phyloP scores from a whole-genome alignment of 2,113 vertebrate genomes.

The Ginglymostoma cirratum region DNA sequence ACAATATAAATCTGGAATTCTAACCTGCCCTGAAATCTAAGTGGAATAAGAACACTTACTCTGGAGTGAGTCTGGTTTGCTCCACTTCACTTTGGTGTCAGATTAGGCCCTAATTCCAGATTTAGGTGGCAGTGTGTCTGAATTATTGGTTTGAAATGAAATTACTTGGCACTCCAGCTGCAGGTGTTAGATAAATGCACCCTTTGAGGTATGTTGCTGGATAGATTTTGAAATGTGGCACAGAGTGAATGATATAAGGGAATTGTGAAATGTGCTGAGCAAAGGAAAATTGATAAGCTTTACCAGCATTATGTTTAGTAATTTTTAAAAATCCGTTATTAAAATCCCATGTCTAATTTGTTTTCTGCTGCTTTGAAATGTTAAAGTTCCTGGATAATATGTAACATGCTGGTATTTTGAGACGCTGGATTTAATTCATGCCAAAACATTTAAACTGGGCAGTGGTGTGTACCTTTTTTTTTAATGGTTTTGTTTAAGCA shows the following conservation, averaged over 20 bases:
- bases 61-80: not conserved
- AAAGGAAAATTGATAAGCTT: not conserved
- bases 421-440: not conserved
- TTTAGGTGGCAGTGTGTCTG: not conserved
- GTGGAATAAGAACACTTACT: not conserved
- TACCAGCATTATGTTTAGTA: not conserved
- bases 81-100: not conserved
- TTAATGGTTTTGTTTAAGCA: not conserved
- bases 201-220: not conserved
- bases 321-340: not conserved
- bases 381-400: not conserved
- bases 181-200: not conserved
- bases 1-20: not conserved
- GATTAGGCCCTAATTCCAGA: not conserved
- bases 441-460: not conserved
- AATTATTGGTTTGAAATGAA: not conserved
- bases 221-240: not conserved
- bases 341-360: not conserved
- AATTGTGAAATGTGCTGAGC: not conserved
- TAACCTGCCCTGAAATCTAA: not conserved
- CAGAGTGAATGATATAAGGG: not conserved
- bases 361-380: not conserved
- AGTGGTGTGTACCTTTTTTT: not conserved
- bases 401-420: not conserved
- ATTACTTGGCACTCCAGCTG: not conserved